Evolutionary conservation across 2,113 vertebrate species (phyloP).

Genomic region (Lipophrys pholis): DNA sequence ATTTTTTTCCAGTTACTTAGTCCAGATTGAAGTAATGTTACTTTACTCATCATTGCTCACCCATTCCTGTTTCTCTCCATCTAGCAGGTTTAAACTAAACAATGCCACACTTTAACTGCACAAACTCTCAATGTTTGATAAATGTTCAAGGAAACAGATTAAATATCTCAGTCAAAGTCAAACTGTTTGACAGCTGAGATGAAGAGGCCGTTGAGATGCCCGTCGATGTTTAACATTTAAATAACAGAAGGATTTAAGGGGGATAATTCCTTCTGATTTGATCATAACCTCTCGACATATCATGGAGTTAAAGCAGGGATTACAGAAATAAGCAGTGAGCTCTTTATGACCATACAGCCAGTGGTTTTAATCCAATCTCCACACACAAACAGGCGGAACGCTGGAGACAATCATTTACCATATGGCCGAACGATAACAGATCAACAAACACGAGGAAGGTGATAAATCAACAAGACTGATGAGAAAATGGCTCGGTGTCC

Average conservation of each 20-base stretch:
- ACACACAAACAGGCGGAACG: slow-evolving; percentile 30
- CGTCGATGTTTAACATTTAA: slow-evolving; percentile 40
- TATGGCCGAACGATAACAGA: slow-evolving; percentile 48
- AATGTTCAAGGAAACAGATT: too few relatives aligned
- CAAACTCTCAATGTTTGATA: too few relatives aligned
- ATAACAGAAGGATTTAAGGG: slow-evolving; percentile 53
- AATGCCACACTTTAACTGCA: too few relatives aligned
- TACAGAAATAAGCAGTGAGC: slow-evolving; percentile 60
- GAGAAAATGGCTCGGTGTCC: slow-evolving; percentile 9
- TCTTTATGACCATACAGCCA: slow-evolving; percentile 55
- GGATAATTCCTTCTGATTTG: slow-evolving; percentile 66
- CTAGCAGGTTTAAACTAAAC: too few relatives aligned
- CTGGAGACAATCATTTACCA: slow-evolving; percentile 37
- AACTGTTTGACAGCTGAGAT: too few relatives aligned
- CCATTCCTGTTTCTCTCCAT: too few relatives aligned
- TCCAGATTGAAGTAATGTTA: too few relatives aligned
- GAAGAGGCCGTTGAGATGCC: too few relatives aligned
- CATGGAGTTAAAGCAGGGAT: slow-evolving; percentile 62
- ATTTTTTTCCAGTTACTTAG: too few relatives aligned
- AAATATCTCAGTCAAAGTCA: too few relatives aligned
- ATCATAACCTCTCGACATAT: slow-evolving; percentile 69
- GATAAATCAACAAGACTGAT: slow-evolving; percentile 17
- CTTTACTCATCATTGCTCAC: too few relatives aligned
- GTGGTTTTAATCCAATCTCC: slow-evolving; percentile 74
- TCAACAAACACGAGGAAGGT: slow-evolving; percentile 11